Evolutionary conservation across 2,797 vertebrate genomes (phyloP).

Genomic region (Erethizon dorsatum): DNA sequence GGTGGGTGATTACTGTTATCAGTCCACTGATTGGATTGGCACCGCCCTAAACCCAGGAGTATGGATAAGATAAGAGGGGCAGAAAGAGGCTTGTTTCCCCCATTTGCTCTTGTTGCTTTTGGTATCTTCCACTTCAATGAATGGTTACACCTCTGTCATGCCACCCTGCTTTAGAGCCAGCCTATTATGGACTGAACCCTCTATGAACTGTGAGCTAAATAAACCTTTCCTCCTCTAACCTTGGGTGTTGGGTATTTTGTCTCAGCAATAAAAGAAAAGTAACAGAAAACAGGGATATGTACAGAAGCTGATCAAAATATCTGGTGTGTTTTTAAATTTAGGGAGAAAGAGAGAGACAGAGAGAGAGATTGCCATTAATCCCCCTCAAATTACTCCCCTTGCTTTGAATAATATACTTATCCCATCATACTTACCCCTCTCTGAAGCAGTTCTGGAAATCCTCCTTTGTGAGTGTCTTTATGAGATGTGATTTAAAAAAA

Average conservation of each 20-base stretch:
- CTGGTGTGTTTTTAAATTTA: neutral
- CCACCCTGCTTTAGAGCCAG: neutral
- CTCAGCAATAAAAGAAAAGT: neutral
- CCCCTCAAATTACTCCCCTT: neutral
- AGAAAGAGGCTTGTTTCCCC: neutral
- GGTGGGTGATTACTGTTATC: neutral
- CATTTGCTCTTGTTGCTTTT: neutral
- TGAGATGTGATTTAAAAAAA: neutral
- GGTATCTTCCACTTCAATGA: neutral
- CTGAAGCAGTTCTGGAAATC: neutral
- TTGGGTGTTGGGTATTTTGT: neutral
- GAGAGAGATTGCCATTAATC: neutral
- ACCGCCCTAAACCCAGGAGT: neutral
- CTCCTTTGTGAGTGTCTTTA: neutral
- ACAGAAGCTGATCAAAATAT: neutral
- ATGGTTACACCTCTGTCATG: neutral
- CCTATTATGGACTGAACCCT: neutral
- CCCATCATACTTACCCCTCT: neutral
- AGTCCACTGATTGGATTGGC: neutral
- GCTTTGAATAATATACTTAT: neutral
- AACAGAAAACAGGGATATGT: rapidly evolving
- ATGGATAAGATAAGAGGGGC: neutral
- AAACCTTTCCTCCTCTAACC: neutral
- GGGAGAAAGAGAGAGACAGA: neutral
- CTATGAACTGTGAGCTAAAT: neutral